Base-by-base conservation (phyloP, 2,113 vertebrate species). In the Caranx ignobilis region DNA sequence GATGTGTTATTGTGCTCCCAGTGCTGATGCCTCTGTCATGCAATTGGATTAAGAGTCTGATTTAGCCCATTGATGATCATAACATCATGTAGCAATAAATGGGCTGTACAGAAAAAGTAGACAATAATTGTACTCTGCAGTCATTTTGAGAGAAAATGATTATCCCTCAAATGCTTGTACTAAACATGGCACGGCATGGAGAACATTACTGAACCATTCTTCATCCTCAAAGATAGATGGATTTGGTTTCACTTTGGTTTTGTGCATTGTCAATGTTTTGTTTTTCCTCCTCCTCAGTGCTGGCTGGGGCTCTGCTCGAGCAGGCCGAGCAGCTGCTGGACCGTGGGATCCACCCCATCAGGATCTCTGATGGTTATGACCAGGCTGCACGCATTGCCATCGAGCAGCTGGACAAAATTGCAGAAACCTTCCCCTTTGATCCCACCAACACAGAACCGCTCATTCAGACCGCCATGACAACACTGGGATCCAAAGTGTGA, bases 401-500 rank as follows among this genome's bases (percentile, higher is more conserved):
- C 2, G 94, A 96, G 6, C 93, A 98, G 84, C 94, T 99, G 4
- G 97, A 99, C 91, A 96, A 95, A 88, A 98, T 99, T 77, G 95
- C 96, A 16, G 98, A 99, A 81, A 97, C 95, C 62, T 96, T 97
- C 76, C 96, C 95, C 0, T 97, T 95, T 4, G 96, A 99, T 92
- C 92, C 92, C 6, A 94, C 93, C 50, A 96, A 98, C 87, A 96
- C 59, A 2, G 98, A 99, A 52, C 96, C 97, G 3, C 96, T 99
- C 65, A 91, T 99, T 89, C 97, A 99, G 93, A 99, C 98, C 0
- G 98, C 98, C 50, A 99, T 99, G 94, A 99, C 98, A 57, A 99
- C 98, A 0, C 93, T 99, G 15, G 98, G 98, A 64, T 99, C 98
- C 77, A 99, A 99, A 97, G 96, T 99, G 98, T 99, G 89, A 91